Base-by-base conservation (phyloP, 2,888 invertebrate species). In the Oxyteleia sp. region DNA sequence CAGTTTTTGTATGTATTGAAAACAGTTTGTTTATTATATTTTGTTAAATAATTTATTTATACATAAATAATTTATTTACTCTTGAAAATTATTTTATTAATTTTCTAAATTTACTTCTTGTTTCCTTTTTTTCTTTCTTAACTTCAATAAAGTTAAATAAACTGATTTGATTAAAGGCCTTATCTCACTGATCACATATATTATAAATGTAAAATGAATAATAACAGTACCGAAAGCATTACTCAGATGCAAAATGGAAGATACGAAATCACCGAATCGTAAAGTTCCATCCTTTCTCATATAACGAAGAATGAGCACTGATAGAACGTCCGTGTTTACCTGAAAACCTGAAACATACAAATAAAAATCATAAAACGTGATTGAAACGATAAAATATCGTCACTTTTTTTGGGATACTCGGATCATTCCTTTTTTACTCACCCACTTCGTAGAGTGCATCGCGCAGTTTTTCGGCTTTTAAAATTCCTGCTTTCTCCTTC, bases 231-330 rank as follows among this genome's bases (percentile, higher is more conserved):
- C 96, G 92, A 98, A 98, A 15, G 98, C 97, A 63, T 98, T 96
- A 86, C 97, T 97, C 80, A 98, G 94, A 92, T 98, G 98, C 89
- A 98, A 94, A 88, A 98, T 97, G 47, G 98, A 97, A 0, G 97
- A 97, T 1, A 98, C 98, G 92, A 98, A 98, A 93, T 98, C 98
- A 8, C 98, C 98, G 90, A 98, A 97, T 87, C 98, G 94, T 49
- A 98, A 94, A 71, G 98, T 98, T 41, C 98, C 98, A 92, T 98
- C 98, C 92, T 98, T 98, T 85, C 98, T 95, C 96, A 98, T 98
- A 89, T 98, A 98, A 83, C 98, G 95, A 84, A 98, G 94, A 81
- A 98, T 96, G 7, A 98, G 94, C 57, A 97, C 95, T 5, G 97
- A 96, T 91, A 98, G 94, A 26, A 97, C 97, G 82, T 97, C 96